Evolutionary conservation across 2,797 vertebrate species (phyloP), one percentile per base, ranked within the genome.

Genomic region (Cryptoprocta ferox): DNA sequence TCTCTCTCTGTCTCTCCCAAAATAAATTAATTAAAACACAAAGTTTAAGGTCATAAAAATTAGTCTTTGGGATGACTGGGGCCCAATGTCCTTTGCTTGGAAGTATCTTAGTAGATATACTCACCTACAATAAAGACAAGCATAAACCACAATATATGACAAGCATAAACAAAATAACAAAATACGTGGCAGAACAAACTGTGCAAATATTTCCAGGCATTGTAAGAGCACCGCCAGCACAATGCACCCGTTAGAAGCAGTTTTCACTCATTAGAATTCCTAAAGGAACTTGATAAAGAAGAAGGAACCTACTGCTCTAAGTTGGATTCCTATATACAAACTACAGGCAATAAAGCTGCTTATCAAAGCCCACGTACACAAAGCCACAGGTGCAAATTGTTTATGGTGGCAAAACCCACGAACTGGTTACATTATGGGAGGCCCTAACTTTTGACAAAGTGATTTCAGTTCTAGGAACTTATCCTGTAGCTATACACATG

Each of bases 41-140:
- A 84, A 80, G 24, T 79, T 85, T 93, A 82, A 80, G 66, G 76
- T n/a, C 15, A 56, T 75, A 59, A 91, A 84, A 96, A 59, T 76
- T 10, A 39, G 59, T 81, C 59, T 81, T 53, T 56, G 42, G 76
- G 37, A 45, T 68, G 16, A 68, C 48, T 42, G 11, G 35, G 68
- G 53, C 83, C 85, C 80, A 39, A 73, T n/a, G 32, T 66, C 88
- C 71, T 82, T 78, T 91, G 73, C 73, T 85, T 53, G 59, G 48
- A 63, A 86, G 30, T 24, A 87, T 42, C 82, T 87, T 21, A 39
- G 53, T 39, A 70, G 39, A 50, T n/a, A 50, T 1, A 50, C 16
- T 50, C 21, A 45, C 42, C 42, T 45, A 56, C 2, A 2, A 12
- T 66, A 59, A 73, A 21, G 85, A 90, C 42, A 68, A 53, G 66